Conservation (phyloP, 2,797 vertebrate species). For the Huso huso region DNA sequence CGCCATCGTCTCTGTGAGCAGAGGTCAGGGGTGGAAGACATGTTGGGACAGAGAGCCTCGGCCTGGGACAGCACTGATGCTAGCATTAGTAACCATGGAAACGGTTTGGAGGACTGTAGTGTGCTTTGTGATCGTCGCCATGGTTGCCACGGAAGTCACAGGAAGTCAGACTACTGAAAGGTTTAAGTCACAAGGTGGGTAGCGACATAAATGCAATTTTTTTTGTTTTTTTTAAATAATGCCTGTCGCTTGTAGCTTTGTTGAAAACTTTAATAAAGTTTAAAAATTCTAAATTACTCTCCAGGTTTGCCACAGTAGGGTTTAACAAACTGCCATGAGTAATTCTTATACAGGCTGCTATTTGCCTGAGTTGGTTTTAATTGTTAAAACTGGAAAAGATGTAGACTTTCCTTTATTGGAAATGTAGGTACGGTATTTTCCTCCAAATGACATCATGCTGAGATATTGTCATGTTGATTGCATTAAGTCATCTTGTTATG, state of each 20-base stretch:
- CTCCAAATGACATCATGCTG: conserved; percentile 21
- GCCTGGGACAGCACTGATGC: conserved; percentile 66
- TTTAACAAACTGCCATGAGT: conserved; percentile 16
- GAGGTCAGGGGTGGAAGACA: conserved; percentile 83
- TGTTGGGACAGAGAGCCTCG: conserved; percentile 78
- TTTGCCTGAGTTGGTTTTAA: conserved; percentile 24
- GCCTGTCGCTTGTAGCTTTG: conserved; percentile 11
- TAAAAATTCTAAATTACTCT: conserved; percentile 23
- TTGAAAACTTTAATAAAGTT: conserved; percentile 24
- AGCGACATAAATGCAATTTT: conserved; percentile 3
- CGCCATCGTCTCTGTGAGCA: conserved; percentile 66
- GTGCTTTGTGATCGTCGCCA: conserved; percentile 67
- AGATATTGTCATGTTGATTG: conserved; percentile 22
- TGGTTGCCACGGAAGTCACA: conserved; percentile 55
- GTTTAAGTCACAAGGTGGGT: conserved; percentile 80
- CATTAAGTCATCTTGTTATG: conserved; percentile 24
- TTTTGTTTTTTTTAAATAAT: conserved; percentile 19
- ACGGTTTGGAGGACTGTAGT: conserved; percentile 77
- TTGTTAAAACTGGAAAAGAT: conserved; percentile 29
- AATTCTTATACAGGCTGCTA: background rate
- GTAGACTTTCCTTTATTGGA: conserved; percentile 22
- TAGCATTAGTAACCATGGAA: conserved; percentile 80
- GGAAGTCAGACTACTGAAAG: conserved; percentile 50
- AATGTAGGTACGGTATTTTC: conserved; percentile 1
- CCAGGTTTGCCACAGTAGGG: conserved; percentile 13